Evolutionary conservation across 2,797 vertebrate species (phyloP), one percentile per base, ranked within the genome.

Genomic region (Acipenser transmontanus): DNA sequence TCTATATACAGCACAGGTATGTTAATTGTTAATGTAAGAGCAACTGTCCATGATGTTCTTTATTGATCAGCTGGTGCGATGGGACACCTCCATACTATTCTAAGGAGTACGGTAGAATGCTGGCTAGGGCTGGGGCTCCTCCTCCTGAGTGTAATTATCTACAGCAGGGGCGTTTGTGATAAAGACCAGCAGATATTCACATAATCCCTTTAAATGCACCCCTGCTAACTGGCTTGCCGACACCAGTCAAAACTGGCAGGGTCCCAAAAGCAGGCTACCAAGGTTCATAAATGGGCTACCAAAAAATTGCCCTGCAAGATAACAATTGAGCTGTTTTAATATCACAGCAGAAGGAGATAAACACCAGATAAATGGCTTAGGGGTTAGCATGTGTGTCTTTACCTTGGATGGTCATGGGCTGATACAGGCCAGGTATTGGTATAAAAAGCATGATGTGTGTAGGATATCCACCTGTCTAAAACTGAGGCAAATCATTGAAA

Each of bases 151-250:
- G 57, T 64, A 65, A 68, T 61, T 61, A 47, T 63, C 61, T 64
- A 52, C 56, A 60, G 66, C 63, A 64, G 66, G 66, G 51, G 56
- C 52, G 47, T 68, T 62, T 57, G 66, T 51, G 20, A 62, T 62
- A 62, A 62, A 62, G 66, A 62, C 66, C 66, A 13, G 61, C 66
- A 61, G 66, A 61, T 62, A 62, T 51, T 67, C 66, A 34, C 59
- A 67, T 62, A 67, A 67, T 67, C 66, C 59, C 57, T 67, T 67
- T 67, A 67, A 67, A 62, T 49, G 61, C 17, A 54, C 59, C 49
- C 34, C 48, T 60, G 66, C 59, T 49, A 49, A 59, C 66, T 34
- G 57, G 66, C 66, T 61, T 51, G 64, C 59, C n/a, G 64, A 6
- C 50, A 57, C 64, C 10, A 57, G 64, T 66, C 64, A 54, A 59